Evolutionary conservation across 1,140 invertebrate species (phyloP).

Genomic region (Habropoda laboriosa): DNA sequence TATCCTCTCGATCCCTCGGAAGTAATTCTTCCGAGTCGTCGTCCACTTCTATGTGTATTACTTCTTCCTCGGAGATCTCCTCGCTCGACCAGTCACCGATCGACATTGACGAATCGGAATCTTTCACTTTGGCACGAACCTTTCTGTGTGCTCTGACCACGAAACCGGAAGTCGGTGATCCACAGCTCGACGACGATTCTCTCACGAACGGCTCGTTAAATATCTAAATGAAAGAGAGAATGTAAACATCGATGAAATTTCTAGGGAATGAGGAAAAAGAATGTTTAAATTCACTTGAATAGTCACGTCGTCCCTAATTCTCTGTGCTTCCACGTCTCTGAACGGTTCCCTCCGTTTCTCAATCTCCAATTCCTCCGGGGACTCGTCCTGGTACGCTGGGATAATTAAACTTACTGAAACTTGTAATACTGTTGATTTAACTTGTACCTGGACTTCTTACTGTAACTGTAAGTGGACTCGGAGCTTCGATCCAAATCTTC

Average conservation of each 20-base stretch:
- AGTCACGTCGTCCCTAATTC: conserved; percentile 76
- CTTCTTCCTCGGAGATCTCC: conserved; percentile 65
- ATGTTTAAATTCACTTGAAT: conserved; percentile 70
- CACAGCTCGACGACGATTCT: conserved; percentile 55
- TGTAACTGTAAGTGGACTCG: conserved; percentile 67
- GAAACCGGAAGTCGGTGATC: conserved; percentile 63
- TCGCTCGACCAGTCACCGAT: conserved; percentile 65
- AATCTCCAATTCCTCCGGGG: conserved; percentile 33
- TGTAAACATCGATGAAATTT: not conserved
- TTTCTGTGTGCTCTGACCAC: conserved; percentile 62
- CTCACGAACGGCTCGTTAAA: conserved; percentile 66
- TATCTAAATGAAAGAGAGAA: conserved; percentile 59
- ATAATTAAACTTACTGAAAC: not conserved
- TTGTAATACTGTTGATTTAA: not conserved
- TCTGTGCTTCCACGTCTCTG: conserved; percentile 77
- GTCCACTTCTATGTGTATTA: conserved; percentile 66
- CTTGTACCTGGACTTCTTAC: conserved; percentile 44
- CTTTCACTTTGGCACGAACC: conserved; percentile 45
- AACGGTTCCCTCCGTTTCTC: conserved; percentile 52
- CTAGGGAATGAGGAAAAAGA: not conserved
- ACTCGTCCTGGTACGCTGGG: conserved; percentile 70
- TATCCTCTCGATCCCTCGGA: conserved; percentile 30
- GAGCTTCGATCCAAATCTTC: conserved; percentile 40
- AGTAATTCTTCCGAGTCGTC: conserved; percentile 55
- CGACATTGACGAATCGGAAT: conserved; percentile 60